Evolutionary conservation across 1,140 invertebrate species (phyloP).

Genomic region (Anoplolepis gracilipes): DNA sequence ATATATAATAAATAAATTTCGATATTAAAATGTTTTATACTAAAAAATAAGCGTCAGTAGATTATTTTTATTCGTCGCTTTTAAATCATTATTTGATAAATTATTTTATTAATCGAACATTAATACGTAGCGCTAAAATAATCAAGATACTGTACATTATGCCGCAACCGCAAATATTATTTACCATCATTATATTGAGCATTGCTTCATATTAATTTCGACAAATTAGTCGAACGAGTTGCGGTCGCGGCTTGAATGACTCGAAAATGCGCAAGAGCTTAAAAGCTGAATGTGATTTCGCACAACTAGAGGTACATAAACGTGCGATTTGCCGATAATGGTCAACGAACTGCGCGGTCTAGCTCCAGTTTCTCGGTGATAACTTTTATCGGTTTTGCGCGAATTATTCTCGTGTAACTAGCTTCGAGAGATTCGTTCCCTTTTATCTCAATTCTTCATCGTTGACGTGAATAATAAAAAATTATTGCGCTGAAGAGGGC

Average conservation of each 20-base stretch:
- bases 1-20: background rate
- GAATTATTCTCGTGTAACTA: conserved; percentile 29
- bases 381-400: conserved; percentile 32
- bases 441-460: background rate
- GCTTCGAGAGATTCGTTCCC: background rate
- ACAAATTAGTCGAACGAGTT: conserved; percentile 27
- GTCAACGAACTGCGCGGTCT: background rate
- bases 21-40: background rate
- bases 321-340: conserved; percentile 40
- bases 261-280: conserved; percentile 3
- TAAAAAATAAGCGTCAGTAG: background rate
- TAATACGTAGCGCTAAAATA: background rate
- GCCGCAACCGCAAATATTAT: conserved; percentile 5
- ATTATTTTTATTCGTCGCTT: background rate
- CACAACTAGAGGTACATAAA: background rate
- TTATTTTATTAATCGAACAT: background rate
- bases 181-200: background rate
- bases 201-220: conserved; percentile 27
- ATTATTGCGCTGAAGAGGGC: too few relatives aligned
- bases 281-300: conserved; percentile 33
- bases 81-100: background rate
- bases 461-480: too few relatives aligned
- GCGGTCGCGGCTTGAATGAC: background rate
- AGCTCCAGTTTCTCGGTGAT: background rate
- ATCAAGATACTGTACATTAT: conserved; percentile 13